A percentile compares a stretch with the other conserved stretches of the same genome.
These are phyloP conservation scores for Magallana nippona DNA, from an alignment of 2,888 invertebrate genomes.

Conservation along the genomic window DNA sequence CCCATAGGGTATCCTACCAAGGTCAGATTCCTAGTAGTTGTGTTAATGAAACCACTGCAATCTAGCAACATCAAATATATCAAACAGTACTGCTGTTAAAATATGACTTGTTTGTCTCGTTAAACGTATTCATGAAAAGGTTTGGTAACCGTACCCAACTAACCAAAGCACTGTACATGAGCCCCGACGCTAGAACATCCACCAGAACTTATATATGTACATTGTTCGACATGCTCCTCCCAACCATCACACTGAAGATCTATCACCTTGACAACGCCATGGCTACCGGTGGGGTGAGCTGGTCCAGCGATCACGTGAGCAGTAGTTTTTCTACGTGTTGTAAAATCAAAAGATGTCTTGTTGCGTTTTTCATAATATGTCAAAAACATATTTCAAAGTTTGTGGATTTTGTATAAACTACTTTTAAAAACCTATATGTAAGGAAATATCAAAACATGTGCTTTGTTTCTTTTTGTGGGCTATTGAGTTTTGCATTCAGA, in stretches of 20 bases:
- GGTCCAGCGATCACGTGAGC: neutral
- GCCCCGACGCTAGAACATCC: conserved; percentile 23
- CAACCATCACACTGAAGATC: conserved; percentile 53
- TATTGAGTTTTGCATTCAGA: too few species aligned
- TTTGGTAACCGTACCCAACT: neutral
- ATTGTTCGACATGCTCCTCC: conserved; percentile 58
- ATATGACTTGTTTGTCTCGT: too few species aligned
- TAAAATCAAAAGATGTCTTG: too few species aligned
- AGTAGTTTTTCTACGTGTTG: neutral
- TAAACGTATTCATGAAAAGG: too few species aligned
- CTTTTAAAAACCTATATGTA: too few species aligned
- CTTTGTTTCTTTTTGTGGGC: too few species aligned
- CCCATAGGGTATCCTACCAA: conserved; percentile 54
- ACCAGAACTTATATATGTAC: conserved; percentile 8
- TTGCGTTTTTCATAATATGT: too few species aligned
- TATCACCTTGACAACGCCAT: conserved; percentile 34
- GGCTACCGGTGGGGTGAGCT: conserved; percentile 1
- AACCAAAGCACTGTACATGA: conserved; percentile 46
- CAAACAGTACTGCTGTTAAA: too few species aligned
- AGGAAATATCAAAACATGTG: too few species aligned
- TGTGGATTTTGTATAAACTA: too few species aligned
- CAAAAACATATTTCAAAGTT: too few species aligned
- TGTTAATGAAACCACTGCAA: conserved; percentile 46
- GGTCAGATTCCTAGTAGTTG: conserved; percentile 42
- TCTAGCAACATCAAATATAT: conserved; percentile 39